Evolutionary conservation across 2,797 vertebrate genomes (phyloP).

Genomic region (Labeo calbasu): DNA sequence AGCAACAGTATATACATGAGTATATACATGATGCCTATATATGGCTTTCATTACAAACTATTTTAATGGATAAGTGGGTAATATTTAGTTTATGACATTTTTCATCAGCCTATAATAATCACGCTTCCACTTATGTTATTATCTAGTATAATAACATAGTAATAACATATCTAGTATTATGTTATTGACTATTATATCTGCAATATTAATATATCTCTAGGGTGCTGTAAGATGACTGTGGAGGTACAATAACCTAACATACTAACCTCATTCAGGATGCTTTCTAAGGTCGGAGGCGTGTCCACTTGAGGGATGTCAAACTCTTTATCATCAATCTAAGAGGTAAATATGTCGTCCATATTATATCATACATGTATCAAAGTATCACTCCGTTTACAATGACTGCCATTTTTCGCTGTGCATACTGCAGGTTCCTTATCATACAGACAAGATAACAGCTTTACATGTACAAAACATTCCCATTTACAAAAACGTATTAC

Average conservation of each 20-base stretch:
- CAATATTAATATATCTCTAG: not conserved
- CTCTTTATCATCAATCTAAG: slow-evolving; percentile 96
- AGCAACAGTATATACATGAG: no score
- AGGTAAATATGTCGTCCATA: slow-evolving; percentile 6
- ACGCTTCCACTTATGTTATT: not conserved
- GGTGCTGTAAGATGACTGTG: not conserved
- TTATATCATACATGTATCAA: not conserved
- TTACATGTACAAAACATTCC: not conserved
- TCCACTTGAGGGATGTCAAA: slow-evolving; percentile 98
- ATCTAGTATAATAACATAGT: no score
- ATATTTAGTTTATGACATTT: not conserved
- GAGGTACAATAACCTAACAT: not conserved
- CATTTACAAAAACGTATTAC: not conserved
- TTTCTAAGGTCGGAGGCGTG: slow-evolving; percentile 95
- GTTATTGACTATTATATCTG: not conserved
- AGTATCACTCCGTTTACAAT: not conserved
- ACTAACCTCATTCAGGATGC: slow-evolving; percentile 94
- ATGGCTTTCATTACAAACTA: not conserved
- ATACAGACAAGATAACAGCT: not conserved
- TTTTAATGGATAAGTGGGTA: not conserved
- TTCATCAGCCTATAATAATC: not conserved
- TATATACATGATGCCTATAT: not conserved
- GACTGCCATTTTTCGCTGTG: not conserved
- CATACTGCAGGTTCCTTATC: not conserved
- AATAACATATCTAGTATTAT: no score